Evolutionary conservation across 64 coral and sea anemone species (phyloP).

Genomic region (Stichodactyla mertensii): DNA sequence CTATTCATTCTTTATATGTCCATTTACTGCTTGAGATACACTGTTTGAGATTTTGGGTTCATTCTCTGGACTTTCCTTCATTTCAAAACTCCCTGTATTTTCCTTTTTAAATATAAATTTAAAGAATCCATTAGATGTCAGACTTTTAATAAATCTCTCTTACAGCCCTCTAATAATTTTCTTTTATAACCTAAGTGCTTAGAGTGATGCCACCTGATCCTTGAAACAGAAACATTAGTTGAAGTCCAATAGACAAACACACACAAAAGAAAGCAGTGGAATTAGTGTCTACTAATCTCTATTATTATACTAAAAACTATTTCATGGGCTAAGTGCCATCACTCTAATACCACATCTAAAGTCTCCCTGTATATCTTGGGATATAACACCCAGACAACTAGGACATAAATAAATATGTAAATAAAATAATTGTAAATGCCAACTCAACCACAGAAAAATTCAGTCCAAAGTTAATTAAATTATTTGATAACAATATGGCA

Average conservation of each 20-base stretch:
- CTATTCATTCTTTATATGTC: slow-evolving; percentile 38
- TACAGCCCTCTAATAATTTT: background rate
- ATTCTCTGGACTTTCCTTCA: slow-evolving; percentile 3
- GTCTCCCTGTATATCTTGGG: too few relatives aligned
- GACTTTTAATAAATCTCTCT: background rate
- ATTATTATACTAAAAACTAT: too few relatives aligned
- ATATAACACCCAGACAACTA: too few relatives aligned
- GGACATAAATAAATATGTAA: too few relatives aligned
- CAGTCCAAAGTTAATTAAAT: background rate
- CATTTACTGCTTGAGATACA: slow-evolving; percentile 6
- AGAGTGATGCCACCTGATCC: too few relatives aligned
- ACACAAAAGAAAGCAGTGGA: too few relatives aligned
- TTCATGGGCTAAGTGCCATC: too few relatives aligned
- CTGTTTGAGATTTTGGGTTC: slow-evolving; percentile 17
- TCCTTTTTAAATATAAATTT: slow-evolving; percentile 12
- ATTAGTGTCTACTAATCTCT: too few relatives aligned
- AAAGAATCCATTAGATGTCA: background rate
- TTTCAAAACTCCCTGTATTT: slow-evolving; percentile 16
- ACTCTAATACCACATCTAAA: too few relatives aligned
- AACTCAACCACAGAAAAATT: background rate
- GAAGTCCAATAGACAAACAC: too few relatives aligned
- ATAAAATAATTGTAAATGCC: background rate
- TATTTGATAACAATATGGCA: background rate
- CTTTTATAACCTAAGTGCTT: background rate
- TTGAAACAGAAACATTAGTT: too few relatives aligned